These are phyloP conservation scores for Gastrophryne carolinensis DNA, from an alignment of 2,797 vertebrate species.

Conservation along the genomic window DNA sequence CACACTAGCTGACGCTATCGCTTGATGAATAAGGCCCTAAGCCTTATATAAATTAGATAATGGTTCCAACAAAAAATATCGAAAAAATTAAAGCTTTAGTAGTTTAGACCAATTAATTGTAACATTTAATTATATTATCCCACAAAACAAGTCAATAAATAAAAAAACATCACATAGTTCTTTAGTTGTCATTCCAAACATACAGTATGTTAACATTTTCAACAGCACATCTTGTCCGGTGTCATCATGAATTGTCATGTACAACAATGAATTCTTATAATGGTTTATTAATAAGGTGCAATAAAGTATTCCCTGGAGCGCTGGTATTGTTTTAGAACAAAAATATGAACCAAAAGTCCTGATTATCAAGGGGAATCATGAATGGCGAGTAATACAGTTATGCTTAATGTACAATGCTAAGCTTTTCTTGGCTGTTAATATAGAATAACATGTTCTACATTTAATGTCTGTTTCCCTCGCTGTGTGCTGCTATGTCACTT, in stretches of 20 bases:
- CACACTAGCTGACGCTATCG: too few relatives aligned
- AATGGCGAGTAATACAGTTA: background rate
- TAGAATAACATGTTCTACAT: background rate
- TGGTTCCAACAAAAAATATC: too few relatives aligned
- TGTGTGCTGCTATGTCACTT: background rate
- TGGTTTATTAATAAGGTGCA: conserved; percentile 32
- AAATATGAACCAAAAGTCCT: conserved; percentile 6
- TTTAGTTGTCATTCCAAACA: background rate
- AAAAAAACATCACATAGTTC: background rate
- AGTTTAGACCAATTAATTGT: conserved; percentile 1
- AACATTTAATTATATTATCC: background rate
- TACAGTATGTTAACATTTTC: conserved; percentile 14
- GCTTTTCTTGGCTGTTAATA: background rate
- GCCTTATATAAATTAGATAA: too few relatives aligned
- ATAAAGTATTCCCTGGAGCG: background rate
- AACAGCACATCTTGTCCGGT: conserved; percentile 3
- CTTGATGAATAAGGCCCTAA: too few relatives aligned
- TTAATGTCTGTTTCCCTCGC: background rate
- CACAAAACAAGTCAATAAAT: background rate
- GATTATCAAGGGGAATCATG: background rate
- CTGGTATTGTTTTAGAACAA: conserved; percentile 22
- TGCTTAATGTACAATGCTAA: background rate
- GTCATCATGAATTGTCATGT: conserved; percentile 7
- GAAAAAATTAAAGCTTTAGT: too few relatives aligned
- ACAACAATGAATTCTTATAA: background rate